phyloP scores from a whole-genome alignment of 2,888 invertebrate species.

The Brachyopa scutellaris region DNA sequence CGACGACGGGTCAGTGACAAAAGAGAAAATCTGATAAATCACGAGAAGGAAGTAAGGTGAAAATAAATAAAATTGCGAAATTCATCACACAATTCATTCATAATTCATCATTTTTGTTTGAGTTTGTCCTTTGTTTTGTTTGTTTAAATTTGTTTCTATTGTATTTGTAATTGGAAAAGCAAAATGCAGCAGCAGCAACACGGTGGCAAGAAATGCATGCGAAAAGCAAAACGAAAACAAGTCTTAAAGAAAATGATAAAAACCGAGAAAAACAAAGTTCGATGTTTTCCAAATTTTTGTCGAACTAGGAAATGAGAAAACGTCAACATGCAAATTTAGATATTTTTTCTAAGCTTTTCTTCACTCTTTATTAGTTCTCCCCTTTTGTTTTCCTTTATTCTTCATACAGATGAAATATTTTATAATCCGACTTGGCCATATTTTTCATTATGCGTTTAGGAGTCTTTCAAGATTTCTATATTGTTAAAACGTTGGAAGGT shows the following conservation, averaged over 20 bases:
- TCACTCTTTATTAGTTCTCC: slow-evolving; percentile 17
- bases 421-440: slow-evolving; percentile 53
- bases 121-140: slow-evolving; percentile 9
- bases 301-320: slow-evolving; percentile 51
- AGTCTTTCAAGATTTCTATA: neutral
- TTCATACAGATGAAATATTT: slow-evolving; percentile 42
- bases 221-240: slow-evolving; percentile 55
- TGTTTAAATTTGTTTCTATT: slow-evolving; percentile 8
- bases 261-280: neutral
- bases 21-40: slow-evolving; percentile 65
- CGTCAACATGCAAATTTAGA: slow-evolving; percentile 62
- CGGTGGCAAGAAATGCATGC: slow-evolving; percentile 18
- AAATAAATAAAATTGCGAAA: slow-evolving; percentile 53
- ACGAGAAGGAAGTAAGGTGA: slow-evolving; percentile 53
- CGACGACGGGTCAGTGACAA: slow-evolving; percentile 35
- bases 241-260: slow-evolving; percentile 5
- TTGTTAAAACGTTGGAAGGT: neutral
- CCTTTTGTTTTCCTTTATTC: slow-evolving; percentile 42
- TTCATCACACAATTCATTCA: slow-evolving; percentile 53
- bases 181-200: slow-evolving; percentile 28
- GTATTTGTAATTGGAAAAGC: neutral
- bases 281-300: slow-evolving; percentile 58
- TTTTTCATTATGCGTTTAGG: neutral
- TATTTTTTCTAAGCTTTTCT: slow-evolving; percentile 31
- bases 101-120: slow-evolving; percentile 29